Base-by-base conservation (phyloP, 2,797 vertebrate species). In the Sparidentex hasta region DNA sequence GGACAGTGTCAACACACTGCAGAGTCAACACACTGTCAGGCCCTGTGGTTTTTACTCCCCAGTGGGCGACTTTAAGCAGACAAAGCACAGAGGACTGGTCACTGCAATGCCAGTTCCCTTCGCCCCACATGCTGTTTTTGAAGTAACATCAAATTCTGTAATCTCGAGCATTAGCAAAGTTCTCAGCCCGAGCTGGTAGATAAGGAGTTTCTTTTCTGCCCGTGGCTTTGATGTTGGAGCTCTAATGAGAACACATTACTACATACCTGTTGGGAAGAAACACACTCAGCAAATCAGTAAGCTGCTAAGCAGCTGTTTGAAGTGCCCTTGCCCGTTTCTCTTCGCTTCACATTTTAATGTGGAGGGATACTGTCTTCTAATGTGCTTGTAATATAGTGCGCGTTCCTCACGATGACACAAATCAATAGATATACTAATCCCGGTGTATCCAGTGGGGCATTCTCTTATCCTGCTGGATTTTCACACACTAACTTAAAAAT, bases 401-500 rank as follows among this genome's bases (percentile, higher is more conserved):
- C 79, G 87, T 90, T 90, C 89, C 88, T 90, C 84, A 87, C 73
- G 82, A 92, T 95, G 92, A 94, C 94, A 93, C 86, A 92, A 93
- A 95, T 96, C 94, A 93, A 95, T 96, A 92, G 84, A 89, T 92
- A 83, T 87, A 91, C 91, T 95, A 95, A 96, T 96, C 94, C 94
- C 52, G 76, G 79, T 84, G 85, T 91, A 93, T 92, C 93, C 93
- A 93, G 88, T 78, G 84, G 91, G 93, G 86, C 92, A 85, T 89
- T 92, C 85, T 85, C 88, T 94, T 93, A 94, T 94, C 94, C 92
- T 74, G 77, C 69, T 80, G 89, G 92, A 94, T 94, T 94, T 93
- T 92, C 93, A 91, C 89, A 91, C 90, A 92, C 90, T 87, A 92
- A 89, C 88, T 86, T 92, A 89, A 93, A 94, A 93, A 93, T 90